Percentiles rank a stretch among this genome's conserved stretches.
Evolutionary conservation across 2,113 vertebrate genomes (phyloP).

Genomic region (Engraulis encrasicolus): DNA sequence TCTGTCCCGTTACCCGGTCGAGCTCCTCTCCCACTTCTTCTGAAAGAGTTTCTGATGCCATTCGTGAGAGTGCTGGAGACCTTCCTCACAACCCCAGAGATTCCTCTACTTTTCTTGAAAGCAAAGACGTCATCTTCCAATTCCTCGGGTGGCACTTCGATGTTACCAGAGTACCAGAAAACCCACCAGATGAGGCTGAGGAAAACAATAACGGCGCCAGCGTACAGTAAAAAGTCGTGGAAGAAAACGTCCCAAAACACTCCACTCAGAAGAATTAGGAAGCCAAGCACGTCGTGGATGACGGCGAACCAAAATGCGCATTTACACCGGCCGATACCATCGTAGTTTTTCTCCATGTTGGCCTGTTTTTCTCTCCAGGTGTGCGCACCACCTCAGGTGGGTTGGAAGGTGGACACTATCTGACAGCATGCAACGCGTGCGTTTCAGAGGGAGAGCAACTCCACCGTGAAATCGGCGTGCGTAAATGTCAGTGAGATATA

Average conservation of each 20-base stretch:
- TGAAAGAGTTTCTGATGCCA: conserved; percentile 62
- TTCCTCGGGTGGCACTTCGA: conserved; percentile 81
- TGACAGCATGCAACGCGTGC: neutral
- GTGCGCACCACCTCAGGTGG: neutral
- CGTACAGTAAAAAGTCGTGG: conserved; percentile 86
- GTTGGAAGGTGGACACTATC: neutral
- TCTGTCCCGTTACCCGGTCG: conserved; percentile 20
- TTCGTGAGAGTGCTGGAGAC: conserved; percentile 65
- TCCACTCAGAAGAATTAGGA: conserved; percentile 79
- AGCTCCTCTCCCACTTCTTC: conserved; percentile 49
- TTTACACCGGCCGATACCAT: conserved; percentile 80
- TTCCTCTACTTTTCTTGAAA: conserved; percentile 51
- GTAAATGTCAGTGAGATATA: neutral
- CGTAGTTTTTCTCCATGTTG: conserved; percentile 54
- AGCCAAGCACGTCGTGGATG: conserved; percentile 81
- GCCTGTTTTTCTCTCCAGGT: too few species aligned
- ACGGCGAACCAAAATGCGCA: conserved; percentile 89
- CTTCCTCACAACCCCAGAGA: conserved; percentile 55
- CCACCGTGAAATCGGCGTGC: neutral
- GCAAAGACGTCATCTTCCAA: conserved; percentile 73
- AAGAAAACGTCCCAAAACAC: conserved; percentile 77
- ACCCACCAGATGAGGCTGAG: conserved; percentile 93
- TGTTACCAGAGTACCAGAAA: conserved; percentile 93
- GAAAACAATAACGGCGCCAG: conserved; percentile 85
- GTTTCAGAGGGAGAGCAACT: neutral